These are phyloP conservation scores for Enteromius viviparus DNA, from an alignment of 2,797 vertebrate species.

Conservation along the genomic window DNA sequence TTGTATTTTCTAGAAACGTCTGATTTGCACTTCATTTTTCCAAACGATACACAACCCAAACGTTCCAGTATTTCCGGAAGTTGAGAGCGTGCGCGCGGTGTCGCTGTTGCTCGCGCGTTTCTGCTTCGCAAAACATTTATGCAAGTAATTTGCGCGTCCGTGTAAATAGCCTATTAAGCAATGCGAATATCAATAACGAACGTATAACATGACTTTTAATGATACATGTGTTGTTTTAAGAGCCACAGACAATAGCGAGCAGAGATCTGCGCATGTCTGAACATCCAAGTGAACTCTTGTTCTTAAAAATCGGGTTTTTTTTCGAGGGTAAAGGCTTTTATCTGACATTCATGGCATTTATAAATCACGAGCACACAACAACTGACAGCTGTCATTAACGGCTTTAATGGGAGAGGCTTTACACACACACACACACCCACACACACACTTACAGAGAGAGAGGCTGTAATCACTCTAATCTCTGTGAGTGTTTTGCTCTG, in stretches of 20 bases:
- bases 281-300: neutral
- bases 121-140: neutral
- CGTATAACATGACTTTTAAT: neutral
- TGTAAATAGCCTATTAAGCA: neutral
- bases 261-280: neutral
- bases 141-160: too few species aligned
- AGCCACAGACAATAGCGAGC: neutral
- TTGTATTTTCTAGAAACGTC: neutral
- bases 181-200: neutral
- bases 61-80: neutral
- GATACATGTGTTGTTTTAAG: neutral
- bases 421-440: neutral
- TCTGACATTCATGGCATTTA: neutral
- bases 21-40: neutral
- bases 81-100: neutral
- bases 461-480: slow-evolving; percentile 40
- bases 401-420: slow-evolving; percentile 15
- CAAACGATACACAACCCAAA: neutral
- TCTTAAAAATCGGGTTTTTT: neutral
- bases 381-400: slow-evolving; percentile 32
- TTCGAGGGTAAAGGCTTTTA: neutral
- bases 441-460: neutral
- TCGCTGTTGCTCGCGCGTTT: neutral
- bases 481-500: neutral
- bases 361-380: slow-evolving; percentile 16